Evolutionary conservation across 1,140 invertebrate genomes (phyloP), one percentile per base, ranked within the genome.

Genomic region (Aleiodes sp.): DNA sequence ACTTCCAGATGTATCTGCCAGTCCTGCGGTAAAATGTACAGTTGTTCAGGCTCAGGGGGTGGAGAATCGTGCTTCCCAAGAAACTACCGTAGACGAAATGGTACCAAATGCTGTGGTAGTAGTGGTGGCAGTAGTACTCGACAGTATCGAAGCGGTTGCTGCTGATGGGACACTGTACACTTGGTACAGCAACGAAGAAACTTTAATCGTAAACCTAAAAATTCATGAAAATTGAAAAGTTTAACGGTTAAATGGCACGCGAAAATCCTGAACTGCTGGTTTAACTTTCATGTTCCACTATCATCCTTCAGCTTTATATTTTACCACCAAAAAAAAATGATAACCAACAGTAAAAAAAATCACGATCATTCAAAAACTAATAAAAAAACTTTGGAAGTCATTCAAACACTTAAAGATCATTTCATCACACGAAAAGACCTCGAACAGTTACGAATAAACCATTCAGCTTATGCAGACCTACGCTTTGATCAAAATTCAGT

Each of bases 11-110:
- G 61, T 70, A 64, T 68, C 29, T 72, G 68, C 52, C 64, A 74
- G 68, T 74, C 65, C 41, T 73, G 75, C 19, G 75, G 74, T 70
- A 72, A 60, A 52, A 73, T 75, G 43, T 73, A 77, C 62, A 76
- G 72, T 63, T 67, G 72, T 19, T 35, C 70, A 9, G 68, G 62
- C 52, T 69, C 61, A 31, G 35, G 68, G 16, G 72, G 62, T 63
- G 70, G 71, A 46, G 70, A 24, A 41, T 67, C 71, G 56, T 76
- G 65, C 59, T 77, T 71, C 19, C 65, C 72, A 63, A 68, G 76
- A 68, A 77, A 76, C 68, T 68, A 29, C 35, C 43, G 63, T 35
- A 71, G 72, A 65, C 63, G 59, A 35, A 52, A 62, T 14, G 70
- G 62, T 12, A 16, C 70, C 6, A 68, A 66, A 31, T 75, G 68